These are phyloP conservation scores for Garra rufa DNA, from an alignment of 2,113 vertebrate species.

Conservation along the genomic window DNA sequence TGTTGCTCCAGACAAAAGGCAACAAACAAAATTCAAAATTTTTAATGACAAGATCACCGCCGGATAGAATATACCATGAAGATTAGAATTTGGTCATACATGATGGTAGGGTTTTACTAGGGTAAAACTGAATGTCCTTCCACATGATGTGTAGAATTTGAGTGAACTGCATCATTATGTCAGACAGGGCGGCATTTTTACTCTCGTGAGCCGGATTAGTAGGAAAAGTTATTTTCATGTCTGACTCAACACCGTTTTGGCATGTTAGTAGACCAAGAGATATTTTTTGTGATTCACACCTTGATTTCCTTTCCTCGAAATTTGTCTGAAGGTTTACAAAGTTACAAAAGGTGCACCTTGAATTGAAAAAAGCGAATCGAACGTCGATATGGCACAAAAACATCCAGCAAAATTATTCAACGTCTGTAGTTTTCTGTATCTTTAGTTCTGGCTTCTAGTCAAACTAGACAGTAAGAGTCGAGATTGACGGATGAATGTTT, in stretches of 20 bases:
- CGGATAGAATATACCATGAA: neutral
- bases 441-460: conserved; percentile 91
- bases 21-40: conserved; percentile 10
- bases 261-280: conserved; percentile 95
- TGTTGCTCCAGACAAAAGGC: conserved; percentile 66
- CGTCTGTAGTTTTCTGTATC: conserved; percentile 92
- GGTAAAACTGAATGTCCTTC: conserved; percentile 37
- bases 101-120: neutral
- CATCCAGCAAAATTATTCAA: conserved; percentile 78
- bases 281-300: conserved; percentile 59
- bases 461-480: conserved; percentile 92
- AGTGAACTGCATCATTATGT: conserved; percentile 18
- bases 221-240: conserved; percentile 12
- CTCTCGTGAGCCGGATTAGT: neutral
- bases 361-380: conserved; percentile 82
- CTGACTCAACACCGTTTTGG: conserved; percentile 61
- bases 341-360: conserved; percentile 88
- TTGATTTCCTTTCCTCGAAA: conserved; percentile 61
- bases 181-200: neutral
- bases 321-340: conserved; percentile 98
- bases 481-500: conserved; percentile 99
- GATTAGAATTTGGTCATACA: conserved; percentile 12
- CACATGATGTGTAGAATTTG: conserved; percentile 29
- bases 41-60: conserved; percentile 20
- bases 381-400: conserved; percentile 73